These are phyloP conservation scores for Matsumyia berberina DNA, from an alignment of 2,888 invertebrate species.

Conservation along the genomic window DNA sequence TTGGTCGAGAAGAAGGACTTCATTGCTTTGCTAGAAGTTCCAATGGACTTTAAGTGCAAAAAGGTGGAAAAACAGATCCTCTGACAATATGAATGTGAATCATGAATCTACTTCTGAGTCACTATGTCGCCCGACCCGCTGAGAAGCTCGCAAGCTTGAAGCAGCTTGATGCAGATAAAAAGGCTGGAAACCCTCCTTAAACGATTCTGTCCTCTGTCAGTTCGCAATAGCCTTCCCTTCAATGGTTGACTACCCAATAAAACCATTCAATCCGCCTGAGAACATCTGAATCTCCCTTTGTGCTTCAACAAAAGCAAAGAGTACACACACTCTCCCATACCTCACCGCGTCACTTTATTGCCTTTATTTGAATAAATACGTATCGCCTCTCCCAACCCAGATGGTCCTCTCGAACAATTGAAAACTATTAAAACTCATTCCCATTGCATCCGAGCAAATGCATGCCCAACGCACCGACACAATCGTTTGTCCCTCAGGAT, in stretches of 20 bases:
- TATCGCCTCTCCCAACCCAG: constrained; percentile 62
- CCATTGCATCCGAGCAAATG: constrained; percentile 41
- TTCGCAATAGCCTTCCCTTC: background rate
- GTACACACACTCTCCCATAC: constrained; percentile 12
- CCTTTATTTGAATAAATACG: constrained; percentile 59
- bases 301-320: constrained; percentile 18
- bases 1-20: no score
- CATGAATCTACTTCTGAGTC: no score
- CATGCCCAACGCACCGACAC: constrained; percentile 16
- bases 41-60: no score
- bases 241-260: background rate
- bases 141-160: no score
- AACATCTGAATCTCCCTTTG: background rate
- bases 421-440: constrained; percentile 44
- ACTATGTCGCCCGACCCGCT: no score
- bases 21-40: no score
- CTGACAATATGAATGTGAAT: no score
- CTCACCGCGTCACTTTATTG: constrained; percentile 39
- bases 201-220: no score
- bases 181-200: no score
- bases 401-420: constrained; percentile 65
- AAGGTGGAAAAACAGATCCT: no score
- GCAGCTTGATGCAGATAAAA: no score
- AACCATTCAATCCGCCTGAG: constrained; percentile 1
- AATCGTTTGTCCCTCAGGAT: constrained; percentile 50